phyloP scores from a whole-genome alignment of 2,797 vertebrate species.

The Coregonus sp. region DNA sequence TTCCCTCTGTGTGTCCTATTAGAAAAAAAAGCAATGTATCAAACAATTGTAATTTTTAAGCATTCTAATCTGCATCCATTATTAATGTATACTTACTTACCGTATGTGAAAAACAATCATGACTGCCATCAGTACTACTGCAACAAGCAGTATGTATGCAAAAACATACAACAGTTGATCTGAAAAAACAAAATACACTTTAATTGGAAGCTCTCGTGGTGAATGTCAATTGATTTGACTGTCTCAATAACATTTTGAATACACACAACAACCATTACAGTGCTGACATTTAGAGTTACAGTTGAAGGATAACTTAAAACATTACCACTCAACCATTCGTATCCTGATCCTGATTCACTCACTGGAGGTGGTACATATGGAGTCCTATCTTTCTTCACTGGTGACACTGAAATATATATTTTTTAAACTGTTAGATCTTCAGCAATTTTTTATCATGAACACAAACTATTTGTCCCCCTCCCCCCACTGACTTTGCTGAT shows the following conservation, averaged over 20 bases:
- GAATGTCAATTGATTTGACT: not conserved
- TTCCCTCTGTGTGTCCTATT: conserved; percentile 56
- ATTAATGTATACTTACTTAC: conserved; percentile 66
- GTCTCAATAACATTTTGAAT: not conserved
- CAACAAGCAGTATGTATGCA: conserved; percentile 72
- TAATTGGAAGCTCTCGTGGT: not conserved
- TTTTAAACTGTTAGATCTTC: not conserved
- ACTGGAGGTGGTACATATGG: conserved; percentile 29
- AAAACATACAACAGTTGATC: conserved; percentile 73
- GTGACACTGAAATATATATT: conserved; percentile 33
- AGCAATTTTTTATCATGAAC: not conserved
- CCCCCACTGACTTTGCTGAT: no score
- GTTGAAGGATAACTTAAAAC: not conserved
- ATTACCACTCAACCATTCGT: conserved; percentile 49
- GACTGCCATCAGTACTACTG: conserved; percentile 73
- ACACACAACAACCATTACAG: not conserved
- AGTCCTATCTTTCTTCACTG: conserved; percentile 21
- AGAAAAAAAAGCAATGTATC: conserved; percentile 6
- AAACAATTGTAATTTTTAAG: no score
- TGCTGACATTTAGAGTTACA: not conserved
- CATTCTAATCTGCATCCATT: no score
- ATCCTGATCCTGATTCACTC: conserved; percentile 24
- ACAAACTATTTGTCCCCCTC: not conserved
- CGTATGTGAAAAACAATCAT: conserved; percentile 77
- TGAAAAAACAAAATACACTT: conserved; percentile 66